Base-by-base conservation (phyloP, 1,140 invertebrate species). In the Agrypnia vestita region DNA sequence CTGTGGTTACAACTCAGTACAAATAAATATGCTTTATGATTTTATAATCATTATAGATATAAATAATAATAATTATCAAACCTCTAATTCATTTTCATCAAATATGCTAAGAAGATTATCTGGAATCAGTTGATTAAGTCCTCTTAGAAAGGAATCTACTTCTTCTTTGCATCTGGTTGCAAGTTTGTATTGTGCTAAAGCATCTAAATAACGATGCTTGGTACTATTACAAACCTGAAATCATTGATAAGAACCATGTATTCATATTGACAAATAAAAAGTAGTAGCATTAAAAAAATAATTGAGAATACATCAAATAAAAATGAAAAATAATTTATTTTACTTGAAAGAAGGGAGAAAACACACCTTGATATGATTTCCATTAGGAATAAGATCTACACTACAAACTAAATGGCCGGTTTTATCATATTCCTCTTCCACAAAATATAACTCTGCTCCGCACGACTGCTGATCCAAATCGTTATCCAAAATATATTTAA, bases 51-150 rank as follows among this genome's bases (percentile, higher is more conserved):
- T 35, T 35, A 35, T 35, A 35, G 25, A 6, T 35, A 35, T 6
- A 35, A 35, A 35, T 35, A 80, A 85, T 84, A 71, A 49, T 35
- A 72, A 64, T 19, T 49, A n/a, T 67, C 73, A 35, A 51, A 97
- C 96, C 94, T 98, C 97, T 15, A 98, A 90, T 90, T 98, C 97
- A 89, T 97, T 97, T 89, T 98, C 97, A 89, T 98, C 97, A 89
- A 98, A 98, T 86, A 97, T 97, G 85, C 95, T 96, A 69, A 98
- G 90, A 81, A 98, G 90, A 89, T 97, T 96, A 87, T 97, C 96
- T 1, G 97, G 97, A 84, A 97, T 96, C 25, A 98, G 92, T 86
- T 96, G 94, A 87, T 96, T 96, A 15, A 98, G 92, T 3, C 97
- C 97, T 84, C 94, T 94, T 13, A 97, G 91, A 89, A 98, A 98